phyloP scores from a whole-genome alignment of 2,113 vertebrate species.

The Glaucomys volans region DNA sequence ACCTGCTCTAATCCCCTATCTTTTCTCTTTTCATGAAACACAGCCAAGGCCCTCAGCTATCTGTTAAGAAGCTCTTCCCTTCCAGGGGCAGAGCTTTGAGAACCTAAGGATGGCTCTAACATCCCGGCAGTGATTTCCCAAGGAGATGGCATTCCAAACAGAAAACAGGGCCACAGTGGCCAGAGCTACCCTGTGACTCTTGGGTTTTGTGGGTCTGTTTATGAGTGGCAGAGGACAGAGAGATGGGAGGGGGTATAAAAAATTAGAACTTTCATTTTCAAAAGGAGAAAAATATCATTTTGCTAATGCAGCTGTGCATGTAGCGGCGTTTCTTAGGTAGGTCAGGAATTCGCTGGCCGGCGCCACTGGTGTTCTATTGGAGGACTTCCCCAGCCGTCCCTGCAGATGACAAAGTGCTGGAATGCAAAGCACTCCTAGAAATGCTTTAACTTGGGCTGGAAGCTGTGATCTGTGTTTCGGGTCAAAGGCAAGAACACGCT shows the following conservation, averaged over 20 bases:
- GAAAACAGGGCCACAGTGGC: no score
- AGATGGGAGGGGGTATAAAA: background rate
- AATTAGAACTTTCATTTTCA: background rate
- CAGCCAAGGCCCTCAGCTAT: background rate
- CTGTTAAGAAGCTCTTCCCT: background rate
- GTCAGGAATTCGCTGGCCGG: background rate
- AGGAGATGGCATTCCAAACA: background rate
- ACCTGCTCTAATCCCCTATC: background rate
- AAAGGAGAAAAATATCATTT: background rate
- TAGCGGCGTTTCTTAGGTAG: background rate
- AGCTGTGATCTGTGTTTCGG: conserved; percentile 73
- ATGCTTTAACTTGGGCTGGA: conserved; percentile 54
- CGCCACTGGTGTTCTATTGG: background rate
- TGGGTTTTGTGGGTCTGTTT: background rate
- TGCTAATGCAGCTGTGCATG: background rate
- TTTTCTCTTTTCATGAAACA: background rate
- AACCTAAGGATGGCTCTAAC: background rate
- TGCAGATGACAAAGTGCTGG: conserved; percentile 5
- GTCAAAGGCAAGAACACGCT: conserved; percentile 80
- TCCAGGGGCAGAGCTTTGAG: background rate
- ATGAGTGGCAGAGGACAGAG: background rate
- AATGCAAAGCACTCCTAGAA: conserved; percentile 60
- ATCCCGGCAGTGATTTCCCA: background rate
- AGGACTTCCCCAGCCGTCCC: conserved; percentile 7
- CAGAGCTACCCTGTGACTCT: background rate